Percentiles rank a stretch among this genome's conserved stretches.
phyloP scores from a whole-genome alignment of 2,797 vertebrate species.

The Chiroxiphia lanceolata region DNA sequence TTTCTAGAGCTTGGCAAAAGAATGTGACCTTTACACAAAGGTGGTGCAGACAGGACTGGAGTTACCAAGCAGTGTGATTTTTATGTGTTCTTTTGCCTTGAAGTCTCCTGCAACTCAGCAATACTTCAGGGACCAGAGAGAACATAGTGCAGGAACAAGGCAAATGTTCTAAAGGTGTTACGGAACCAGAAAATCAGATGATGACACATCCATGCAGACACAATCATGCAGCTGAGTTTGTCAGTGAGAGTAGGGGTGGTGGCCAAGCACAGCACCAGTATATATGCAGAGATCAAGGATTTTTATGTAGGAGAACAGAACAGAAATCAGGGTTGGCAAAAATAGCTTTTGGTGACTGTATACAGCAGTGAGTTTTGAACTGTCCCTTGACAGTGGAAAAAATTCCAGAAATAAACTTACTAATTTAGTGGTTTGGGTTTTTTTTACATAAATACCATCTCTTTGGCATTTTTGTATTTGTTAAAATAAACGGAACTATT shows the following conservation, averaged over 20 bases:
- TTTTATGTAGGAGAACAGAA: background rate
- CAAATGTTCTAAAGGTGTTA: background rate
- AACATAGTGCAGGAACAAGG: background rate
- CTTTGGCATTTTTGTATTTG: background rate
- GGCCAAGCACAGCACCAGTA: background rate
- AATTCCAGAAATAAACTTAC: fast-evolving
- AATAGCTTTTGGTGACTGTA: background rate
- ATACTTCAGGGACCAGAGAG: background rate
- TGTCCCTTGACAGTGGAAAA: background rate
- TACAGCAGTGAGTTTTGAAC: background rate
- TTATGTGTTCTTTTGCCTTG: background rate
- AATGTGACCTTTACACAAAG: background rate
- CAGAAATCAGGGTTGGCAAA: background rate
- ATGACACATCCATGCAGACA: background rate
- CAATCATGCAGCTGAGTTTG: background rate
- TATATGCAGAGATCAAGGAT: background rate
- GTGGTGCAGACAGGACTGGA: background rate
- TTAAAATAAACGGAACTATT: background rate
- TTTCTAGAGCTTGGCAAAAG: background rate
- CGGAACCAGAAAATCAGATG: background rate
- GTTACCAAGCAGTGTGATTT: background rate
- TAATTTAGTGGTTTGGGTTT: background rate
- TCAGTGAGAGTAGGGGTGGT: background rate
- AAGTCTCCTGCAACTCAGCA: background rate
- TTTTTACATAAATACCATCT: background rate